These are phyloP conservation scores for Apis florea DNA, from an alignment of 1,140 invertebrate genomes.

Conservation along the genomic window DNA sequence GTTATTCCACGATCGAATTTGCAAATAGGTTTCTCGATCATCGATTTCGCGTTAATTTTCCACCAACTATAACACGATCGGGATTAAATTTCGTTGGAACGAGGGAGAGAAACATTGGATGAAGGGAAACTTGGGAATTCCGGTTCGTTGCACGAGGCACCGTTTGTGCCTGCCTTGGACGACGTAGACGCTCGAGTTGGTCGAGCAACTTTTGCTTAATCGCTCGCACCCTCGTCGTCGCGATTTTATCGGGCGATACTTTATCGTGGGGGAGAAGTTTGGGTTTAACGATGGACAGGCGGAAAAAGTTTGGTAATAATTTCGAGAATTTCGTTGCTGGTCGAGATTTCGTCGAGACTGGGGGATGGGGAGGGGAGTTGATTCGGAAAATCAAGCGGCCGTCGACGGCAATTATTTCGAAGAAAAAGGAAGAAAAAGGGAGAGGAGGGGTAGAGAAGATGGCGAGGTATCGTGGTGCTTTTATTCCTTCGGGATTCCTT, in stretches of 20 bases:
- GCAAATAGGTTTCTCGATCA: too few species aligned
- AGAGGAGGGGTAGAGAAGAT: neutral
- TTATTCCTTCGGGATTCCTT: conserved; percentile 34
- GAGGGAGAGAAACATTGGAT: too few species aligned
- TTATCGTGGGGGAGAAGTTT: conserved; percentile 12
- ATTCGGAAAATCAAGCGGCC: neutral
- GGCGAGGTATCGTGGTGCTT: conserved; percentile 1
- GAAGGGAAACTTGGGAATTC: neutral
- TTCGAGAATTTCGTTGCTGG: conserved; percentile 11
- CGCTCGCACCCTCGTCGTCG: conserved; percentile 23
- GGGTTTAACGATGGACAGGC: conserved; percentile 13
- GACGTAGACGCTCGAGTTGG: neutral
- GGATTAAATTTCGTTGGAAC: neutral
- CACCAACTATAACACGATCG: neutral
- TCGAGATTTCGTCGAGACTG: neutral
- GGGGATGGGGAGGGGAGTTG: neutral
- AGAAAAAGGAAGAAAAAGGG: neutral
- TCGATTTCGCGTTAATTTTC: neutral
- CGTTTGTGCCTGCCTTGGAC: neutral
- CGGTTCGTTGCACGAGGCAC: conserved; percentile 18
- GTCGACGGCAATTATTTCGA: conserved; percentile 14
- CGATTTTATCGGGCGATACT: conserved; percentile 38
- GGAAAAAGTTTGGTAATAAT: conserved; percentile 15
- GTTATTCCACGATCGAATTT: too few species aligned
- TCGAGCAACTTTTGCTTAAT: conserved; percentile 36